A percentile compares a stretch with the other conserved stretches of the same genome.
These are phyloP conservation scores for Tiaroga cobitis DNA, from an alignment of 2,797 vertebrate species.

Conservation along the genomic window DNA sequence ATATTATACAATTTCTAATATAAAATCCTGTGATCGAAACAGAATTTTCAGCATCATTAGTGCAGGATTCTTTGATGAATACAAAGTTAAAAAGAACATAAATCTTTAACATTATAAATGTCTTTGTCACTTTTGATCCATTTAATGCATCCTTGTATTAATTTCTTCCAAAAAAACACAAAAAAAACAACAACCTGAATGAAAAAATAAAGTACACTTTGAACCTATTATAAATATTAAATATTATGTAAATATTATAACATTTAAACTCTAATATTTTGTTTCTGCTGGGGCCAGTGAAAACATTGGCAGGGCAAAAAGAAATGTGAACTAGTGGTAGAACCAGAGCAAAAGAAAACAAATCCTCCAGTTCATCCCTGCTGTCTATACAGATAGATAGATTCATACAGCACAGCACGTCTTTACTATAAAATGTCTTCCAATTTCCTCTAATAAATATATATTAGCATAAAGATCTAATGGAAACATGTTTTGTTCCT, in stretches of 20 bases:
- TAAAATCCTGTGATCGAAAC: not conserved
- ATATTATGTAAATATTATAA: no score
- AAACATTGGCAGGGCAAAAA: not conserved
- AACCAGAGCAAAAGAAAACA: not conserved
- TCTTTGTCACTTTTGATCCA: not conserved
- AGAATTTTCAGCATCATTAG: not conserved
- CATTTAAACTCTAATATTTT: not conserved
- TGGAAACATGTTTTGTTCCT: not conserved
- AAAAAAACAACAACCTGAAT: no score
- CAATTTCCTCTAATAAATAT: constrained; percentile 13
- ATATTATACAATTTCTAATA: not conserved
- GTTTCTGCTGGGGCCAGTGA: not conserved
- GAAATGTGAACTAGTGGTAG: not conserved
- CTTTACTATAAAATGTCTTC: constrained; percentile 19
- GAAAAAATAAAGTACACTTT: not conserved
- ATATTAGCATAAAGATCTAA: not conserved
- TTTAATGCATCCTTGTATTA: not conserved
- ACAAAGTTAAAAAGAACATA: not conserved
- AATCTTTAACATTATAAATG: not conserved
- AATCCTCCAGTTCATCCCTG: not conserved
- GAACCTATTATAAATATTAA: not conserved
- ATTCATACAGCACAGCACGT: constrained; percentile 45
- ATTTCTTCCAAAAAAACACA: not conserved
- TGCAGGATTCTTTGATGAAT: not conserved
- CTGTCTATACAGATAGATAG: not conserved